Evolutionary conservation across 2,113 vertebrate species (phyloP).

Genomic region (Phrynosoma platyrhinos): DNA sequence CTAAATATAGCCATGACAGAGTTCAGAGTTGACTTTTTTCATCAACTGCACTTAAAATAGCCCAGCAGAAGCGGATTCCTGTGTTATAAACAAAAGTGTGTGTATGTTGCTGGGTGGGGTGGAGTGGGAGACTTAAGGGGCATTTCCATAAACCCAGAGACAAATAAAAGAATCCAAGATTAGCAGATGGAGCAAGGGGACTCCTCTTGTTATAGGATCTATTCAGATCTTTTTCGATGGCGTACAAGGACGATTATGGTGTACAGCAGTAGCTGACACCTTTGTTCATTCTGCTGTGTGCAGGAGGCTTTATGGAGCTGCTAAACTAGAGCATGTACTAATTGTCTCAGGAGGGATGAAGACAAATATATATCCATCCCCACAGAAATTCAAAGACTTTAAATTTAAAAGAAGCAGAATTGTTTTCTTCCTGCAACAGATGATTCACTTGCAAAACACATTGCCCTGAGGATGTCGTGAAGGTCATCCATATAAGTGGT

Average conservation of each 20-base stretch:
- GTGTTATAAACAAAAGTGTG: constrained; percentile 44
- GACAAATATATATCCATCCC: not conserved
- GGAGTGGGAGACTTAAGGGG: constrained; percentile 3
- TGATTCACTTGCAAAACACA: not conserved
- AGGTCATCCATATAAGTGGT: not conserved
- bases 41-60: constrained; percentile 72
- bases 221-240: not conserved
- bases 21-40: constrained; percentile 49
- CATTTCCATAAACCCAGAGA: constrained; percentile 44
- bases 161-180: constrained; percentile 39
- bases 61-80: constrained; percentile 41
- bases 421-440: not conserved
- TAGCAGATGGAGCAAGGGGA: not conserved
- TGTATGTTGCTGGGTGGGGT: not conserved
- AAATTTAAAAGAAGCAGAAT: not conserved
- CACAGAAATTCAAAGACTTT: not conserved
- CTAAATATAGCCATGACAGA: constrained; percentile 82
- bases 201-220: not conserved
- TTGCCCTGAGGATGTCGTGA: not conserved
- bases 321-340: not conserved
- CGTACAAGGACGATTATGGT: not conserved
- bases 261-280: not conserved
- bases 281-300: not conserved
- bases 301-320: not conserved
- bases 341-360: not conserved